Evolutionary conservation across 2,888 invertebrate species (phyloP).

Genomic region (Monoplex corrugatus): DNA sequence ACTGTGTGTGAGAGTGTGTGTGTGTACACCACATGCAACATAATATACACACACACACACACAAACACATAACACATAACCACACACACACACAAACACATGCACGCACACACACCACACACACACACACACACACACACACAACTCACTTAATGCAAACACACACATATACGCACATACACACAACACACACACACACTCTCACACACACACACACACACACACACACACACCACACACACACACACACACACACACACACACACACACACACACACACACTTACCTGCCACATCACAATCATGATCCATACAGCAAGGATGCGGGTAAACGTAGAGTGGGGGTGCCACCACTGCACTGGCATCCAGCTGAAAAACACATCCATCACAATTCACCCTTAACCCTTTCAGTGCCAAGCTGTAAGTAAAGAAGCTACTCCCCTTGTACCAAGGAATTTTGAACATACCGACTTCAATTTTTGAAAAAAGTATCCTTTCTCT

Average conservation of each 20-base stretch:
- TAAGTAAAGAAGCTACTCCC: not conserved
- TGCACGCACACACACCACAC: not conserved
- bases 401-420: not conserved
- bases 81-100: too few relatives aligned
- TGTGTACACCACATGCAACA: not conserved
- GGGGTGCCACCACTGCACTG: constrained; percentile 98
- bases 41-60: not conserved
- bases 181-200: not conserved
- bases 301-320: constrained; percentile 95
- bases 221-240: not conserved
- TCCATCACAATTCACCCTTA: not conserved
- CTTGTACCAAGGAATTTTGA: too few relatives aligned
- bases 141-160: not conserved
- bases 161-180: not conserved
- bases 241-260: constrained; percentile 11
- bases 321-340: constrained; percentile 97
- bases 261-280: constrained; percentile 15
- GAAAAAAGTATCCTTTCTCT: not conserved
- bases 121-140: not conserved
- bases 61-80: not conserved
- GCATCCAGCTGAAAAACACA: constrained; percentile 89
- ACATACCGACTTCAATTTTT: not conserved
- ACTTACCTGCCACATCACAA: constrained; percentile 96
- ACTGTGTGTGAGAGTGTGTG: too few relatives aligned
- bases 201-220: not conserved